Percentiles rank a stretch among this genome's conserved stretches.
Conservation (phyloP, 2,888 invertebrate species). For the Augochlorella aurata region DNA sequence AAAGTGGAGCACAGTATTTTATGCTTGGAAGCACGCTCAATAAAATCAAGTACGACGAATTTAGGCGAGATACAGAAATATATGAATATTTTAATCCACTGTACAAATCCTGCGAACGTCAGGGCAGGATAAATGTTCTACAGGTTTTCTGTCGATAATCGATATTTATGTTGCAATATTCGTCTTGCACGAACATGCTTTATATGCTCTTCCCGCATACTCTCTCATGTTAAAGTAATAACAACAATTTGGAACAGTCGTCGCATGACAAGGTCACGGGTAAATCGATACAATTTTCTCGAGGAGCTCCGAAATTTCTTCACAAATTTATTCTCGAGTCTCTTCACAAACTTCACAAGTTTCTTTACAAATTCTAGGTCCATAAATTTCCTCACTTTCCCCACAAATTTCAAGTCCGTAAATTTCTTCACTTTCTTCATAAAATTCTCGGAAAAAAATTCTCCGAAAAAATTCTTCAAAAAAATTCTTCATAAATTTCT, state of each 20-base stretch:
- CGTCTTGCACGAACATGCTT: conserved; percentile 3
- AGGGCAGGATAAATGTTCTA: not conserved
- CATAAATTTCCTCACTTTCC: too few relatives aligned
- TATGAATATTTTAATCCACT: not conserved
- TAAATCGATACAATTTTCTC: not conserved
- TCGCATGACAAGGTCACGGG: not conserved
- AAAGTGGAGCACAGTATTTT: not conserved
- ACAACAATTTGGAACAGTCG: not conserved
- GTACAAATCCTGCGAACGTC: conserved; percentile 1
- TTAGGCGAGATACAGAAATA: not conserved
- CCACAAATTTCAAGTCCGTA: too few relatives aligned
- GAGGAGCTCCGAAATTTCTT: too few relatives aligned
- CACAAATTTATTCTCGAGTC: too few relatives aligned
- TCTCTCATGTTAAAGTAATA: not conserved
- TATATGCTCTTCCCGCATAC: not conserved
- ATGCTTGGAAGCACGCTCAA: not conserved
- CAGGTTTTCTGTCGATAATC: conserved; percentile 4
- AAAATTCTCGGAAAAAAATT: too few relatives aligned
- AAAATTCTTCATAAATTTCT: too few relatives aligned
- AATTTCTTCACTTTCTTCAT: too few relatives aligned
- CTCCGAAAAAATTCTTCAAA: too few relatives aligned
- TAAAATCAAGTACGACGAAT: not conserved
- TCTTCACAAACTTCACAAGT: too few relatives aligned
- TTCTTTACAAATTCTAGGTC: too few relatives aligned
- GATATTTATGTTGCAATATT: conserved; percentile 10